Base-by-base conservation (phyloP, 2,888 invertebrate genomes). In the Suillia variegata region DNA sequence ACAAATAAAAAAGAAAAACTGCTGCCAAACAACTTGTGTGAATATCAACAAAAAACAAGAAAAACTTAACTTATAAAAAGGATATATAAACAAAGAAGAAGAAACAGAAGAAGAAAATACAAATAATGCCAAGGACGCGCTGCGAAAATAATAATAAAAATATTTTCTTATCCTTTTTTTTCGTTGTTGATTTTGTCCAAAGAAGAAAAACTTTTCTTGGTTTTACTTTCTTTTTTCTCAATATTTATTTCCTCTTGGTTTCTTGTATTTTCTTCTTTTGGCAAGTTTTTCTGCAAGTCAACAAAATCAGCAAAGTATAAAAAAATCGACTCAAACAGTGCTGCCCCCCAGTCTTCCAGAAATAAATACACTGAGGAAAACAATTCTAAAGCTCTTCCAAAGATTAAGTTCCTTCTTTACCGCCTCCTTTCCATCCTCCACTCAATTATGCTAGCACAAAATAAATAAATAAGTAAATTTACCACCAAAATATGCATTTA, bases 161-260 rank as follows among this genome's bases (percentile, higher is more conserved):
- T n/a, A n/a, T 22, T n/a, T 34, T 50, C 13, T 20, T n/a, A 17
- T 15, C 33, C 33, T 54, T 47, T 61, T 64, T 65, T 62, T 65
- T 64, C 58, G 26, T 21, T 21, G 18, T 48, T 48, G 22, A 18
- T 18, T 48, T 48, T 61, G 10, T 22, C 20, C 55, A 8, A n/a
- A 34, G 13, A 33, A 31, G 18, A 34, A 38, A 15, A 8, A 33
- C 31, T 33, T 15, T 50, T 13, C 24, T 24, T 26, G n/a, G 33
- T 15, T 56, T 34, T 56, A 38, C 50, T 34, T 24, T 58, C 15
- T 38, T 31, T 52, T 51, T n/a, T 52, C n/a, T n/a, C n/a, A n/a
- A n/a, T n/a, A n/a, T n/a, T n/a, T n/a, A n/a, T n/a, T n/a, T n/a
- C n/a, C n/a, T n/a, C n/a, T n/a, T n/a, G n/a, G n/a, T n/a, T n/a